A percentile compares a stretch with the other conserved stretches of the same genome.
These are phyloP conservation scores for Psophia crepitans DNA, from an alignment of 2,113 vertebrate species.

Conservation along the genomic window DNA sequence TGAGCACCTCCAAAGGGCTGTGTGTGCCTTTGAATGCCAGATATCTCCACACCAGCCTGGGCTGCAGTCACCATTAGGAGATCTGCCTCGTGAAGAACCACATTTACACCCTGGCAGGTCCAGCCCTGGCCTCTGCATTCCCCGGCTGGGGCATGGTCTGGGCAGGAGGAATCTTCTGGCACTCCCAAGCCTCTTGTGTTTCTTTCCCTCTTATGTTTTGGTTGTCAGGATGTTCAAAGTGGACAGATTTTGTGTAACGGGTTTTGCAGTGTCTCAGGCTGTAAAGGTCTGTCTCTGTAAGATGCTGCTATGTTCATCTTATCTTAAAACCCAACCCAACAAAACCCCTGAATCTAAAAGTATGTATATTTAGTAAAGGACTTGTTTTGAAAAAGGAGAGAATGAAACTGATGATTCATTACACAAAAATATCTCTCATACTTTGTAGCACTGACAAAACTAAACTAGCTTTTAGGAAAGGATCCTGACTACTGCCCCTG, in stretches of 20 bases:
- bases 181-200: neutral
- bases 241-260: neutral
- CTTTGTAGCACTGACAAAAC: neutral
- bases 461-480: neutral
- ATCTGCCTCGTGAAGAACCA: neutral
- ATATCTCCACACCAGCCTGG: neutral
- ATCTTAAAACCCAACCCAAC: neutral
- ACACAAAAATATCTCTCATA: neutral
- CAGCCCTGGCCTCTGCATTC: neutral
- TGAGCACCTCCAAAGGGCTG: neutral
- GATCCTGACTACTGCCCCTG: neutral
- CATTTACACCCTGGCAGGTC: neutral
- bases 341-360: fast-evolving
- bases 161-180: neutral
- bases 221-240: neutral
- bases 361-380: neutral
- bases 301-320: neutral
- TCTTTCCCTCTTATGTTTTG: neutral
- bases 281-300: neutral
- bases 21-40: neutral
- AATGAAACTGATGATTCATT: neutral
- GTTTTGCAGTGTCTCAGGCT: neutral
- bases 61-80: neutral
- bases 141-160: neutral
- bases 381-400: neutral